Evolutionary conservation across 2,797 vertebrate genomes (phyloP).

Genomic region (Pipistrellus pygmaeus): DNA sequence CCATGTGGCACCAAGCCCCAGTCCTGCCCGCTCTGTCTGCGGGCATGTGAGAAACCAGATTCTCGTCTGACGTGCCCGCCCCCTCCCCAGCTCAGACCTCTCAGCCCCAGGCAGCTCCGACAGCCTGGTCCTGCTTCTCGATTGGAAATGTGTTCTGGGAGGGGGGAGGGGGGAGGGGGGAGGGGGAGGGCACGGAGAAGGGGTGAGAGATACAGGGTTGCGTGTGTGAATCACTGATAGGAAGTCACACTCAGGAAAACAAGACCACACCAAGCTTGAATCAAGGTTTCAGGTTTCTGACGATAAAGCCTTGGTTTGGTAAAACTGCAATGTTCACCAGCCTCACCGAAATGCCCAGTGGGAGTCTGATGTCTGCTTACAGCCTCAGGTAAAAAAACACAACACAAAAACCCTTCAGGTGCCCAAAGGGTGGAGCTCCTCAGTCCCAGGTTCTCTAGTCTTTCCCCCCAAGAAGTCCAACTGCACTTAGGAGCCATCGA

Average conservation of each 20-base stretch:
- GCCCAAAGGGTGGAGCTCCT: slow-evolving; percentile 6
- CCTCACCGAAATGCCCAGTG: background rate
- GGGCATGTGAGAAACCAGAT: background rate
- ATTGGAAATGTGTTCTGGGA: slow-evolving; percentile 48
- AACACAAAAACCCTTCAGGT: background rate
- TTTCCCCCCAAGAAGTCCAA: background rate
- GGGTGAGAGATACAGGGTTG: slow-evolving; percentile 12
- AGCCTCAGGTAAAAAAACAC: background rate
- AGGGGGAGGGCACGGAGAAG: background rate
- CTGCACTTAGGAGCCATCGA: slow-evolving; percentile 19
- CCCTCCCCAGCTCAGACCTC: background rate
- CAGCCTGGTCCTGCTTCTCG: background rate
- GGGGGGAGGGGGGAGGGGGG: too few relatives aligned
- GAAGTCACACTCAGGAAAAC: slow-evolving; percentile 54
- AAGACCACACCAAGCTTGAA: slow-evolving; percentile 2
- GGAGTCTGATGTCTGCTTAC: background rate
- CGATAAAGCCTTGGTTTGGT: background rate
- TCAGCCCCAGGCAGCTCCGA: background rate
- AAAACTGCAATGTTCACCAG: background rate
- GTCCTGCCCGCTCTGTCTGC: slow-evolving; percentile 76
- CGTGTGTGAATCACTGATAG: slow-evolving; percentile 9
- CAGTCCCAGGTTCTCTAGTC: background rate
- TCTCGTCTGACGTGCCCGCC: slow-evolving; percentile 73
- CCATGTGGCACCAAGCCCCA: slow-evolving; percentile 38
- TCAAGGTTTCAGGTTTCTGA: slow-evolving; percentile 21